phyloP scores from a whole-genome alignment of 2,797 vertebrate genomes.

The Tauraco hartlaubi region DNA sequence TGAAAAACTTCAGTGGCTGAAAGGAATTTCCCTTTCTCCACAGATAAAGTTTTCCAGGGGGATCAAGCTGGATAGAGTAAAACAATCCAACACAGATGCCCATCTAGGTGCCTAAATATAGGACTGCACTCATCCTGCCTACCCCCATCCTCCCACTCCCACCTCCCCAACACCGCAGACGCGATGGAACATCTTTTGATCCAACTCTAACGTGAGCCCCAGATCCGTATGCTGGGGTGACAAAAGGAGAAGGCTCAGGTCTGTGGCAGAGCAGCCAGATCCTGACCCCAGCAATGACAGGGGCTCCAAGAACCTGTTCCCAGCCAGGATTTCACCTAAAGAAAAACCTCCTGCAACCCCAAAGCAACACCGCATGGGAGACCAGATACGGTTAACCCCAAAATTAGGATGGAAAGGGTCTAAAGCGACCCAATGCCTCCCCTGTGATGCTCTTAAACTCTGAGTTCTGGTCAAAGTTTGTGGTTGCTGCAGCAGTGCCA shows the following conservation, averaged over 20 bases:
- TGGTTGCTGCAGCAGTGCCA: background rate
- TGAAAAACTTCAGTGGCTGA: background rate
- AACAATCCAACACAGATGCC: background rate
- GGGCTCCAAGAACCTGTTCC: background rate
- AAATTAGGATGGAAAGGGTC: background rate
- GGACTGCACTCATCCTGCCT: background rate
- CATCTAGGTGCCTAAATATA: background rate
- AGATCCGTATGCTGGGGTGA: fast-evolving
- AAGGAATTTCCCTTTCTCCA: background rate
- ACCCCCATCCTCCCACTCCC: background rate
- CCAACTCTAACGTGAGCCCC: fast-evolving
- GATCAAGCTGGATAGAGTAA: background rate
- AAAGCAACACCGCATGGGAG: fast-evolving
- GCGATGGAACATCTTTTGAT: fast-evolving
- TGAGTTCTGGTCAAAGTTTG: background rate
- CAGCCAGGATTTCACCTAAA: background rate
- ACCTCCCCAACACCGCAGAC: background rate
- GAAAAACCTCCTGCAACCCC: background rate
- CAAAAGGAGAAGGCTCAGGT: background rate
- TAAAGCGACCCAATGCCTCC: background rate
- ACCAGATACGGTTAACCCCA: fast-evolving
- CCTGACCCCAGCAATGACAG: background rate
- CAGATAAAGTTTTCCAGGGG: background rate
- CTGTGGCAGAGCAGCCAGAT: background rate
- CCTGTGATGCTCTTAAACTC: background rate